Evolutionary conservation across 2,113 vertebrate species (phyloP).

Genomic region (Glaucomys volans): DNA sequence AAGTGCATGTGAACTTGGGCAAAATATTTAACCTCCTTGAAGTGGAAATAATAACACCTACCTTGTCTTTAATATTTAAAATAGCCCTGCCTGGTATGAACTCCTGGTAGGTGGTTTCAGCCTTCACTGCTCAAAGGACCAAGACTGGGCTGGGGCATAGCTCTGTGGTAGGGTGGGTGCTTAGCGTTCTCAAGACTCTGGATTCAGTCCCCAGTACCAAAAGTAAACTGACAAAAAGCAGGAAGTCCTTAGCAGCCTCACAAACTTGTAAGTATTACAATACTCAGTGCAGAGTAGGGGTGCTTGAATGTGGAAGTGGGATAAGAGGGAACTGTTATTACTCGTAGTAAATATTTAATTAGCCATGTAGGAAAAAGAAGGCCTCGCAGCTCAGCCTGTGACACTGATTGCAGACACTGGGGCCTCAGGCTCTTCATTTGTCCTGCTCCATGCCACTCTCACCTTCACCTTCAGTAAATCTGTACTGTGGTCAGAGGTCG

Average conservation of each 20-base stretch:
- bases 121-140: not conserved
- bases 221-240: not conserved
- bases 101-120: not conserved
- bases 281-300: not conserved
- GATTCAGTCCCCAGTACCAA: not conserved
- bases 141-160: too few species aligned
- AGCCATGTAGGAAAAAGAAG: not conserved
- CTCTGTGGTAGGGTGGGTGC: not conserved
- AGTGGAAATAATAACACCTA: not conserved
- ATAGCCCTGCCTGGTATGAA: not conserved
- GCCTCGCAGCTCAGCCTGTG: too few species aligned
- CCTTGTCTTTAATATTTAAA: slow-evolving; percentile 38
- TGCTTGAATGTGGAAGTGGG: not conserved
- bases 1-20: not conserved
- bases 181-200: not conserved
- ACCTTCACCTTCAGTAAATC: too few species aligned
- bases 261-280: not conserved
- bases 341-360: slow-evolving; percentile 47
- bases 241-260: not conserved
- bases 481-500: too few species aligned
- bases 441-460: too few species aligned
- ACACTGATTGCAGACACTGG: too few species aligned
- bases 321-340: not conserved
- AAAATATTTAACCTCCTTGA: slow-evolving; percentile 27
- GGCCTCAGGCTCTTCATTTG: too few species aligned